A percentile compares a stretch with the other conserved stretches of the same genome.
Conservation (phyloP, 2,113 vertebrate species). For the Picathartes gymnocephalus region DNA sequence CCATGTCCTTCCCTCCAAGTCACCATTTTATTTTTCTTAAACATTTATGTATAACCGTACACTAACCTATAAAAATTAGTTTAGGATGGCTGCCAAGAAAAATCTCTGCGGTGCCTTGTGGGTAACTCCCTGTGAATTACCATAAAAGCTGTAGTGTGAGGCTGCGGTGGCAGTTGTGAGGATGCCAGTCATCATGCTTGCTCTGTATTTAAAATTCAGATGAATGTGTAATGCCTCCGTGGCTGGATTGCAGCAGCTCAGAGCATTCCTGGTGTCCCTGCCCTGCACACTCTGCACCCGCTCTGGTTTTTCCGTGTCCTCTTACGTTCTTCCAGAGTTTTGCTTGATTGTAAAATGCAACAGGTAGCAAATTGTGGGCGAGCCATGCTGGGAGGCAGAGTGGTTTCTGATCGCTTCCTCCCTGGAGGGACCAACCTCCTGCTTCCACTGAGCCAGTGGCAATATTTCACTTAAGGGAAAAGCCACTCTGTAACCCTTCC, state of each 20-base stretch:
- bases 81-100: constrained; percentile 74
- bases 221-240: constrained; percentile 10
- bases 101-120: constrained; percentile 74
- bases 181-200: constrained; percentile 53
- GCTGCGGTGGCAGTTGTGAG: constrained; percentile 30
- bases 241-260: not conserved
- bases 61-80: constrained; percentile 68
- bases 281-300: not conserved
- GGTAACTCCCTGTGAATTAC: constrained; percentile 74
- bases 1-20: not conserved
- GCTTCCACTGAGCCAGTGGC: not conserved
- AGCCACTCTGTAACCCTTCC: not conserved
- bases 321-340: fast-evolving
- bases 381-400: not conserved
- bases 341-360: not conserved
- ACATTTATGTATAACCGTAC: constrained; percentile 30
- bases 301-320: not conserved
- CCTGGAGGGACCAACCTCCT: not conserved
- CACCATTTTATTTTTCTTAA: constrained; percentile 41
- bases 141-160: constrained; percentile 66
- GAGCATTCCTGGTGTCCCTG: not conserved
- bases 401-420: constrained; percentile 47
- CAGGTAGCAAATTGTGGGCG: not conserved
- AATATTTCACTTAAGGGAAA: not conserved
- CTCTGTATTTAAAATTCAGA: constrained; percentile 69